A percentile compares a stretch with the other conserved stretches of the same genome.
Conservation (phyloP, 2,888 invertebrate genomes). For the Beris chalybata region DNA sequence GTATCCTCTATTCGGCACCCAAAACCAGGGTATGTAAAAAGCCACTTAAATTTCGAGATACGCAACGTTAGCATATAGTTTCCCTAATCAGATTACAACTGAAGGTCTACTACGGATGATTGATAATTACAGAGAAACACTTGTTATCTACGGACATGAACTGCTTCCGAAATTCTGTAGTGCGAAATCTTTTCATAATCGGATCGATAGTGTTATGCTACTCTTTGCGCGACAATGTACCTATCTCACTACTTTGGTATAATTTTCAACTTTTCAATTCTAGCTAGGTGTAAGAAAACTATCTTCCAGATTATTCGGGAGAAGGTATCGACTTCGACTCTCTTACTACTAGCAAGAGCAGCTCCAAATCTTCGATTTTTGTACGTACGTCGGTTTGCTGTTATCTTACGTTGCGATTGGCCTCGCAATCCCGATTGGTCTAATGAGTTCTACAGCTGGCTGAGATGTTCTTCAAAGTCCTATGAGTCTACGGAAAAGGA, state of each 20-base stretch:
- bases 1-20: constrained; percentile 67
- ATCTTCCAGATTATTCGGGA: constrained; percentile 67
- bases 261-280: not conserved
- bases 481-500: constrained; percentile 69
- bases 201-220: constrained; percentile 70
- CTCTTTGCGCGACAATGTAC: constrained; percentile 69
- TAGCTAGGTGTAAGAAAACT: not conserved
- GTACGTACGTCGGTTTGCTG: constrained; percentile 70
- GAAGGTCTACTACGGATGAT: constrained; percentile 61
- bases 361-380: constrained; percentile 65
- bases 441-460: constrained; percentile 67
- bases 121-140: constrained; percentile 64
- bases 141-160: constrained; percentile 69
- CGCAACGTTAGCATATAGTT: not conserved
- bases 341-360: constrained; percentile 68
- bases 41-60: constrained; percentile 20
- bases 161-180: constrained; percentile 68
- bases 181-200: constrained; percentile 67
- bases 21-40: constrained; percentile 59
- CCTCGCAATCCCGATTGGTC: constrained; percentile 68
- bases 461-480: constrained; percentile 63
- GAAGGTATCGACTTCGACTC: constrained; percentile 75
- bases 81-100: constrained; percentile 52
- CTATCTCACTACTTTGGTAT: constrained; percentile 68
- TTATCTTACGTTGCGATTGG: constrained; percentile 73